These are phyloP conservation scores for Ernsta delagoae DNA, from an alignment of 2,888 invertebrate species.

Conservation along the genomic window DNA sequence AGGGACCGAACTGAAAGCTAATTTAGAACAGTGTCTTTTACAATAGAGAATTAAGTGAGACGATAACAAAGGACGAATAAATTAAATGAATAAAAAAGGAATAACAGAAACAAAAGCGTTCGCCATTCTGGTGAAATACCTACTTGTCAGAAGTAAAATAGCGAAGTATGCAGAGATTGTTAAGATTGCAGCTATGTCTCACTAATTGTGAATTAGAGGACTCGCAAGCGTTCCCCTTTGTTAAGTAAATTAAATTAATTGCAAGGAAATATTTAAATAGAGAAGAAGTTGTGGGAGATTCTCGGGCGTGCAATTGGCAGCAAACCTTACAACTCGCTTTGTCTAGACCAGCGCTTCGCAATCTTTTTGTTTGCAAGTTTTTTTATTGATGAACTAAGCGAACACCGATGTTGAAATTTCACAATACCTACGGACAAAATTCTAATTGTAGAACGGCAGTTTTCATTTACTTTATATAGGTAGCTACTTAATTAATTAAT, in stretches of 20 bases:
- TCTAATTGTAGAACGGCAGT: too few species aligned
- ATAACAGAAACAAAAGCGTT: slow-evolving; percentile 33
- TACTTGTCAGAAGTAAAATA: slow-evolving; percentile 34
- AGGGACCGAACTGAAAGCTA: slow-evolving; percentile 29
- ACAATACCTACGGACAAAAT: too few species aligned
- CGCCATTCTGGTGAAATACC: slow-evolving; percentile 28
- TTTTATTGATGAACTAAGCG: neutral
- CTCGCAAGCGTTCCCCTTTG: slow-evolving; percentile 64
- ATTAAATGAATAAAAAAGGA: slow-evolving; percentile 32
- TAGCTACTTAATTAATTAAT: too few species aligned
- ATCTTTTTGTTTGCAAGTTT: slow-evolving; percentile 14
- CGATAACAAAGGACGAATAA: slow-evolving; percentile 34
- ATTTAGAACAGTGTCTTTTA: slow-evolving; percentile 36
- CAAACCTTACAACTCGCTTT: slow-evolving; percentile 63
- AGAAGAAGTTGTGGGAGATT: slow-evolving; percentile 58
- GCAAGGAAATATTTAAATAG: slow-evolving; percentile 79
- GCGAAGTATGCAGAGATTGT: slow-evolving; percentile 45
- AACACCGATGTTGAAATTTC: neutral
- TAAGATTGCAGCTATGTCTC: slow-evolving; percentile 67
- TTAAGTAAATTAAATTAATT: slow-evolving; percentile 80
- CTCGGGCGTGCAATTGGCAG: slow-evolving; percentile 67
- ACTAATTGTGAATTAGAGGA: slow-evolving; percentile 68
- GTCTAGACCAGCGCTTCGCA: slow-evolving; percentile 63
- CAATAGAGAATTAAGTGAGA: slow-evolving; percentile 35
- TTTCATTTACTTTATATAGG: too few species aligned